Evolutionary conservation across 1,140 invertebrate species (phyloP), one percentile per base, ranked within the genome.

Genomic region (Oreohelix idahoensis): DNA sequence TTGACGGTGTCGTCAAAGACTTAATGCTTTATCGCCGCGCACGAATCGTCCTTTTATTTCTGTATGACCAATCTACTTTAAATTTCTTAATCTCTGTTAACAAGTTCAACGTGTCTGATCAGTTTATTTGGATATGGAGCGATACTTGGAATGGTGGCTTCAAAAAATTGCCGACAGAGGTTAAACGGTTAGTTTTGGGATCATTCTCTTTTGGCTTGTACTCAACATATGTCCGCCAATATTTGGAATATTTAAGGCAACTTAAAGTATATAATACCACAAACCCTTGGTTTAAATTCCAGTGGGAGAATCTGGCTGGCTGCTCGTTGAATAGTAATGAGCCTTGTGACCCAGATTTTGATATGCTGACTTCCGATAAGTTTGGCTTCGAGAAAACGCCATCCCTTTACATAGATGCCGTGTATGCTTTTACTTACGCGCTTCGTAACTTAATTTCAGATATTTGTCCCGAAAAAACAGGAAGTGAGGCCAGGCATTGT

Each of bases 101-200:
- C 11, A 39, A 45, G 1, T 29, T 73, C 71, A 81, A 81, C 45
- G 79, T 42, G 4, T 69, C 79, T 17, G 79, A 51, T 45, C 38
- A 71, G 4, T 81, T 81, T 81, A 71, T 81, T 45, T 81, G 79
- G 79, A 29, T 81, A 1, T 38, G 36, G 36, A 81, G 66, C 23
- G 79, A 81, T 36, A 10, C 38, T 1, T 29, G 32, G 39, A 32
- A n/a, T 32, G 5, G 29, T 8, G 58, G 32, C 5, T 38, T 17
- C 35, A 63, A 17, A 26, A 35, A n/a, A 42, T 4, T 73, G 5
- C 26, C 42, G 1, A 8, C 15, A 5, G 53, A 38, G 5, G 13
- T 38, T 4, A 0, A 35, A 38, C 8, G 36, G 11, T 13, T 42
- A 4, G 8, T 69, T 13, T 4, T 66, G 13, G 77, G 77, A n/a